Conservation (phyloP, 2,888 invertebrate genomes). For the Iselma pallidipennis region DNA sequence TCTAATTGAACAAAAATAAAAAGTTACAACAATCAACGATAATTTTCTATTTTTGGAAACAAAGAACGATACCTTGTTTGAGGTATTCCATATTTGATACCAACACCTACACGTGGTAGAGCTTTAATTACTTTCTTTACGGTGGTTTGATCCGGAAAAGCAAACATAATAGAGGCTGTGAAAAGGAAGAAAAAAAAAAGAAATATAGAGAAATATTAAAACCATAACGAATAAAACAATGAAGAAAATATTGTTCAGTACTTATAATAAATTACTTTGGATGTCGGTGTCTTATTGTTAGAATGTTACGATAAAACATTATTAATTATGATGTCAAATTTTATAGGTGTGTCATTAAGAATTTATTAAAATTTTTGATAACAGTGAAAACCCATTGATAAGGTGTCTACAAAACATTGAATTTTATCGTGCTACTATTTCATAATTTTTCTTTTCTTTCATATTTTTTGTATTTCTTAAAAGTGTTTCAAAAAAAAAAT, state of each 20-base stretch:
- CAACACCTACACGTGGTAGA: slow-evolving; percentile 95
- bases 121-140: slow-evolving; percentile 99
- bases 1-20: slow-evolving; percentile 4
- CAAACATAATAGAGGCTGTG: slow-evolving; percentile 97
- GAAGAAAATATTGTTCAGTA: too few relatives aligned
- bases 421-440: too few relatives aligned
- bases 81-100: slow-evolving; percentile 99
- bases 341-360: neutral
- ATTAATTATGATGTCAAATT: neutral
- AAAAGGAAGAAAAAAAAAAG: slow-evolving; percentile 39
- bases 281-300: too few relatives aligned
- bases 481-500: neutral
- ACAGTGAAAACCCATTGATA: too few relatives aligned
- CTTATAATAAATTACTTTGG: neutral
- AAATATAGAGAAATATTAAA: too few relatives aligned
- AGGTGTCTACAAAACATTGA: too few relatives aligned
- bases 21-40: neutral
- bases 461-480: neutral
- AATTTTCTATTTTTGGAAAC: neutral
- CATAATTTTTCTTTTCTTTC: too few relatives aligned
- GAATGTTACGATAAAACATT: slow-evolving; percentile 4
- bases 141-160: slow-evolving; percentile 95
- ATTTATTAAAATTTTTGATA: too few relatives aligned
- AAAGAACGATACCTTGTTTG: slow-evolving; percentile 78
- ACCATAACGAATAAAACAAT: too few relatives aligned